Conservation (phyloP, 1,140 invertebrate genomes). For the Polyergus mexicanus region DNA sequence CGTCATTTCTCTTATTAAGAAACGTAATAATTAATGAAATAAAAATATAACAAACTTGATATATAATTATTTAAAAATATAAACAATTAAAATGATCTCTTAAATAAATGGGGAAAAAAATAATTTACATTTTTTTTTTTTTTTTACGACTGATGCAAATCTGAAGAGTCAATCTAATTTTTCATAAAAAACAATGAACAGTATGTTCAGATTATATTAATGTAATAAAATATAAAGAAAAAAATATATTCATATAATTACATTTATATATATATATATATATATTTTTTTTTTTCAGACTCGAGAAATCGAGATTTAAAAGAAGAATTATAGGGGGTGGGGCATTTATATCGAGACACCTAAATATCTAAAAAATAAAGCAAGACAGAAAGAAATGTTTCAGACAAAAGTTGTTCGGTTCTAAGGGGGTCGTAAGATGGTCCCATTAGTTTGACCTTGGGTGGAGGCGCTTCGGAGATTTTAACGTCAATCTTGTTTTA, state of each 20-base stretch:
- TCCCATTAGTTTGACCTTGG: no score
- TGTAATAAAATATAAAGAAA: no score
- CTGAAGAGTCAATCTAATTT: neutral
- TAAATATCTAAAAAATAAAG: no score
- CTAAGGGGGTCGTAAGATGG: no score
- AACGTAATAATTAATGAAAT: constrained; percentile 25
- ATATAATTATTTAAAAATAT: constrained; percentile 29
- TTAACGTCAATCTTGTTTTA: no score
- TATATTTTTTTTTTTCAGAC: neutral
- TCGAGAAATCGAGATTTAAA: neutral
- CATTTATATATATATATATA: no score
- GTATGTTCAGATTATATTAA: neutral
- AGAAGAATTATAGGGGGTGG: neutral
- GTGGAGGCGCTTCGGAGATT: no score
- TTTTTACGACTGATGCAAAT: neutral
- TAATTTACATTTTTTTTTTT: neutral
- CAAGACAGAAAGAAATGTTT: no score
- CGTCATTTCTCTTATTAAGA: constrained; percentile 11
- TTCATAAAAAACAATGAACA: neutral
- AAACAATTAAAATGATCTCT: neutral
- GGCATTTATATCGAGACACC: no score
- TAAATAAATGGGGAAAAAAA: neutral
- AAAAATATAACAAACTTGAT: neutral
- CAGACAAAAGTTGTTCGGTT: no score
- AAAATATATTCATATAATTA: constrained; percentile 4